phyloP scores from a whole-genome alignment of 1,140 invertebrate species.

The Chlorops oryzae region DNA sequence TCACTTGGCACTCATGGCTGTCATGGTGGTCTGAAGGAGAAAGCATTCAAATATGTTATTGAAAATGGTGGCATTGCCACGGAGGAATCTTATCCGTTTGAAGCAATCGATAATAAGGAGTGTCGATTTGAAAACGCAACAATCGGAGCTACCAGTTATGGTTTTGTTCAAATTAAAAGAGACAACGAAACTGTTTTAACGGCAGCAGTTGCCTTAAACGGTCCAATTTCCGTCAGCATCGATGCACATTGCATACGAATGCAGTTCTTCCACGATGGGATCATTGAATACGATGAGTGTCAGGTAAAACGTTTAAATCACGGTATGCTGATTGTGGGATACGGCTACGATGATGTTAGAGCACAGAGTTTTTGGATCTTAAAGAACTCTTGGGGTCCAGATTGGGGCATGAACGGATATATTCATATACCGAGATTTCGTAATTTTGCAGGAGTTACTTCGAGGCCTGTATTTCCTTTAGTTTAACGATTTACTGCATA shows the following conservation, averaged over 20 bases:
- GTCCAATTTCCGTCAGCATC: constrained; percentile 65
- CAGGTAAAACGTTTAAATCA: constrained; percentile 49
- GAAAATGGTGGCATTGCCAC: constrained; percentile 70
- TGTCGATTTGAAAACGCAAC: constrained; percentile 8
- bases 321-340: constrained; percentile 64
- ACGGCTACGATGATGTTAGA: constrained; percentile 57
- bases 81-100: constrained; percentile 64
- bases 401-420: constrained; percentile 59
- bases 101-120: constrained; percentile 53
- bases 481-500: too few relatives aligned
- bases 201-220: constrained; percentile 64
- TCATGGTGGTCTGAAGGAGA: constrained; percentile 69
- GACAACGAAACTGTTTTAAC: constrained; percentile 62
- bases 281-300: constrained; percentile 60
- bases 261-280: constrained; percentile 62
- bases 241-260: constrained; percentile 57
- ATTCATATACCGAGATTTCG: constrained; percentile 55
- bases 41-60: constrained; percentile 71
- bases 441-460: constrained; percentile 2
- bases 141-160: constrained; percentile 7
- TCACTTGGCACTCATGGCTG: constrained; percentile 78
- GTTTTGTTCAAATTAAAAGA: constrained; percentile 55
- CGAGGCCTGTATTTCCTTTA: not conserved
- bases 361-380: constrained; percentile 60
- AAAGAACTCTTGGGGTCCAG: constrained; percentile 56